A percentile compares a stretch with the other conserved stretches of the same genome.
phyloP scores from a whole-genome alignment of 1,140 invertebrate genomes.

The Tribolium madens region DNA sequence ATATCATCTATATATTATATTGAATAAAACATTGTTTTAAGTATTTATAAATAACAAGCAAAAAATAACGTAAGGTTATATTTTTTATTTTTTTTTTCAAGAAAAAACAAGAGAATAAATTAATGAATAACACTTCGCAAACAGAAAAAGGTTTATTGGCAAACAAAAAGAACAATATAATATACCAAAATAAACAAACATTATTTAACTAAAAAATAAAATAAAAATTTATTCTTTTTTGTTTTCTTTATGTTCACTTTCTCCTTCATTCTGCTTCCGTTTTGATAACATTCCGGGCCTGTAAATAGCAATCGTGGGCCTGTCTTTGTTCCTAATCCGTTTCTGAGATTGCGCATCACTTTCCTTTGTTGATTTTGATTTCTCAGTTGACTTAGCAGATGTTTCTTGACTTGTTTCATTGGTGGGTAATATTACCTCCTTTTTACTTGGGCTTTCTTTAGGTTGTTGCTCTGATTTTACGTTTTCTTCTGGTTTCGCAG shows the following conservation, averaged over 20 bases:
- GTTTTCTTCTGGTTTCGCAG: slow-evolving; percentile 27
- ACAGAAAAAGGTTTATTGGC: too few relatives aligned
- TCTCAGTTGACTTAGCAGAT: slow-evolving; percentile 5
- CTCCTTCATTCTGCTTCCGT: slow-evolving; percentile 57
- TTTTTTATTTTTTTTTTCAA: too few relatives aligned
- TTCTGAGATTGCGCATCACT: slow-evolving; percentile 60
- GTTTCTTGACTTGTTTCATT: slow-evolving; percentile 26
- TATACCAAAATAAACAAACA: too few relatives aligned
- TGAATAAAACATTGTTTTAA: too few relatives aligned
- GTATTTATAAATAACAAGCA: too few relatives aligned
- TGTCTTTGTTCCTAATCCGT: slow-evolving; percentile 68
- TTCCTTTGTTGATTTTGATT: slow-evolving; percentile 51
- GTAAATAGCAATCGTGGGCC: slow-evolving; percentile 64
- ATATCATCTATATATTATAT: too few relatives aligned
- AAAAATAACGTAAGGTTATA: too few relatives aligned
- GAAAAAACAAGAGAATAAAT: too few relatives aligned
- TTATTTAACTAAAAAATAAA: too few relatives aligned
- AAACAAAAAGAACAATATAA: too few relatives aligned
- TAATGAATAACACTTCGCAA: too few relatives aligned
- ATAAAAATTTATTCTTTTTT: slow-evolving; percentile 33
- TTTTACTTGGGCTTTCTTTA: slow-evolving; percentile 39
- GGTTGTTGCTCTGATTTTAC: slow-evolving; percentile 28
- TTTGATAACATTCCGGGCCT: slow-evolving; percentile 64
- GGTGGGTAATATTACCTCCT: slow-evolving; percentile 40
- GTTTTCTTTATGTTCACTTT: slow-evolving; percentile 47